These are phyloP conservation scores for Linyphia triangularis DNA, from an alignment of 2,888 invertebrate genomes.

Conservation along the genomic window DNA sequence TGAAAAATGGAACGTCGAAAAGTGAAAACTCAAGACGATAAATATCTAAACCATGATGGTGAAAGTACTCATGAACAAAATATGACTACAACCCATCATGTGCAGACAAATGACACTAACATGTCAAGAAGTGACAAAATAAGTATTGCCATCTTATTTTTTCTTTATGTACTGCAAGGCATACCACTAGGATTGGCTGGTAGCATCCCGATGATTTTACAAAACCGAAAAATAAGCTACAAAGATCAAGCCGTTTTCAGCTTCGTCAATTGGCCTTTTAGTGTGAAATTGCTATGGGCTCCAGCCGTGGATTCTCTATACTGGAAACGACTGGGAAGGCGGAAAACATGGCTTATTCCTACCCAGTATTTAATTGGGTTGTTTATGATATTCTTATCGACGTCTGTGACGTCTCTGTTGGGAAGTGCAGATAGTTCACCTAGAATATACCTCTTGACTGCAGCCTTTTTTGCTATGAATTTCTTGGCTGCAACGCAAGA, in stretches of 20 bases:
- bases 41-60: not conserved
- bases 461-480: slow-evolving; percentile 93
- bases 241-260: slow-evolving; percentile 93
- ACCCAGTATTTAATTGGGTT: slow-evolving; percentile 92
- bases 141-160: slow-evolving; percentile 92
- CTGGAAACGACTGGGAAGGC: slow-evolving; percentile 87
- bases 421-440: slow-evolving; percentile 84
- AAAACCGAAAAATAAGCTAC: slow-evolving; percentile 94
- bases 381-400: slow-evolving; percentile 93
- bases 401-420: slow-evolving; percentile 87
- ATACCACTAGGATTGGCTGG: slow-evolving; percentile 94
- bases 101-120: not conserved
- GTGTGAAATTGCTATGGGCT: slow-evolving; percentile 97
- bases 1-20: slow-evolving; percentile 31
- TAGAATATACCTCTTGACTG: slow-evolving; percentile 88
- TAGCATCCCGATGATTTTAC: slow-evolving; percentile 96
- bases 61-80: not conserved
- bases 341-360: slow-evolving; percentile 94
- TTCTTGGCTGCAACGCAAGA: slow-evolving; percentile 99
- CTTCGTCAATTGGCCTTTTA: slow-evolving; percentile 93
- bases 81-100: not conserved
- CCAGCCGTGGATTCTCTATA: slow-evolving; percentile 97
- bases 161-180: slow-evolving; percentile 94
- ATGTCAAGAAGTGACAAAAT: slow-evolving; percentile 78
- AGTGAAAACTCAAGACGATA: not conserved